Base-by-base conservation (phyloP, 2,113 vertebrate species). In the Corvus cornix region DNA sequence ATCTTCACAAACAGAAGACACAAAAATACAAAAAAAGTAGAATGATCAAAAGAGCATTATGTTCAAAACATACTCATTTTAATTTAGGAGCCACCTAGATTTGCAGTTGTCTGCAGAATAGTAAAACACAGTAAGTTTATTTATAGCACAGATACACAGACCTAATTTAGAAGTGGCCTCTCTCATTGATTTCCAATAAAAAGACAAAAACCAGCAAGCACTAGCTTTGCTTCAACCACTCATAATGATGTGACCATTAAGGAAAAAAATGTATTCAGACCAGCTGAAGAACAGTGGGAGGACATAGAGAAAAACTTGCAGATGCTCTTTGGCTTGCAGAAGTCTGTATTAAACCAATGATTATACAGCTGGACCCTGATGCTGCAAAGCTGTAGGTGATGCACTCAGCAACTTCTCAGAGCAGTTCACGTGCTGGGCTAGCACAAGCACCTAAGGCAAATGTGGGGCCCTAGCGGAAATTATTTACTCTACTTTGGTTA, bases 131-230 rank as follows among this genome's bases (percentile, higher is more conserved):
- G 21, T 59, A 87, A 73, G 37, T 67, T 75, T 96, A 96, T 95
- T 95, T 94, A 93, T 85, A 89, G 86, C 30, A 66, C 15, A 63
- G 41, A 90, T 87, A 63, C 44, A 93, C 11, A 93, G 88, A 91
- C 48, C 83, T 94, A 83, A 95, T 94, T 95, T 96, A 91, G 70
- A 95, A 94, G 81, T 37, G 60, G 64, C 66, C 82, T 56, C 73
- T 96, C 46, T 76, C 53, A 91, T 59, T 69, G 95, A 95, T 97
- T 97, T 97, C 80, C 95, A 94, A 95, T 96, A 84, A 72, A 93
- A 90, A 76, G 70, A 69, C 41, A 86, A 88, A 66, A 90, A 84
- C 5, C 6, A 89, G 84, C 67, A 85, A 90, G 39, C 46, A 82
- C 39, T 46, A 88, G 78, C 72, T 93, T 75, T 76, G 26, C 55